Evolutionary conservation across 2,113 vertebrate genomes (phyloP), one percentile per base, ranked within the genome.

Genomic region (Oxyura jamaicensis): DNA sequence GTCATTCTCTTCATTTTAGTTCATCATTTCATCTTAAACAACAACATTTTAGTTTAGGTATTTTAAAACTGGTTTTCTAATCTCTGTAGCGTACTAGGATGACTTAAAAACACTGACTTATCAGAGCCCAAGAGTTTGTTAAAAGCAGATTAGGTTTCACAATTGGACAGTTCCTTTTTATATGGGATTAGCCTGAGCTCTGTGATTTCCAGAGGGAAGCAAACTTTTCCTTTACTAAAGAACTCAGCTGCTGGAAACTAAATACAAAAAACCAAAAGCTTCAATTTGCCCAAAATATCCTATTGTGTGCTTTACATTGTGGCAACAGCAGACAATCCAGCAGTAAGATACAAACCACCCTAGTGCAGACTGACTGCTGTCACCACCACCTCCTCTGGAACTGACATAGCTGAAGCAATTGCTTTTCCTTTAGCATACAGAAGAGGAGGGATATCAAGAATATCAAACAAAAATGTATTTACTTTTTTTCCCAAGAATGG

Each of bases 141-240:
- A 83, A 75, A 94, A 91, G 42, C 84, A 88, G 72, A 91, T 65
- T 26, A 67, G 29, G 68, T 67, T 93, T 83, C 35, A 6, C 33
- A 85, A 29, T 17, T 77, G 71, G 83, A 67, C 72, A 86, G 39
- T 53, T 26, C 33, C 39, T 77, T 56, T 67, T 82, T 21, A 75
- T 86, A 79, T 8, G 60, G 76, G 42, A 93, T 88, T 46, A 88
- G 41, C 53, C 87, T 66, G 67, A 87, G 36, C 65, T 63, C 3
- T 60, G 65, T 48, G 79, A 94, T 86, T 90, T 90, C 83, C 85
- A 86, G 56, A 46, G 79, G 88, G 39, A 90, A 95, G 85, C 73
- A 83, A 95, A 86, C 29, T 12, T 52, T 62, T 83, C 67, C 75
- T 68, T 25, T 23, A 29, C 36, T 52, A 67, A 21, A 55, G 68